phyloP scores from a whole-genome alignment of 2,113 vertebrate genomes.

The Hydrolagus affinis region DNA sequence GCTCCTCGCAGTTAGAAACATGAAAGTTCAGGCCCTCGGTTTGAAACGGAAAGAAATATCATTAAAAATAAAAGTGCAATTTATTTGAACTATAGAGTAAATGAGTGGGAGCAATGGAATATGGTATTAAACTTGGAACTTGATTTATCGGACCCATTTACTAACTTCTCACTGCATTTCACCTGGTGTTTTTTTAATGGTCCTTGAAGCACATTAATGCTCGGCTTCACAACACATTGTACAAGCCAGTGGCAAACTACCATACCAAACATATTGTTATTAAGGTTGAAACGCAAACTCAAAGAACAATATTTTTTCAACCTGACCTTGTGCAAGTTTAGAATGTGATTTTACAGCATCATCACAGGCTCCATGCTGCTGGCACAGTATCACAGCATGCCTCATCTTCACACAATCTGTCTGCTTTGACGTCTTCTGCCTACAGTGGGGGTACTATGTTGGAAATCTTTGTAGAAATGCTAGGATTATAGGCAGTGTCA shows the following conservation, averaged over 20 bases:
- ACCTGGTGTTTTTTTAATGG: neutral
- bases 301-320: too few species aligned
- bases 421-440: neutral
- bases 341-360: too few species aligned
- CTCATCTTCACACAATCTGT: neutral
- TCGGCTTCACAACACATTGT: too few species aligned
- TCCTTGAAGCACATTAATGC: neutral
- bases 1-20: neutral
- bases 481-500: too few species aligned
- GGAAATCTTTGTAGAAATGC: neutral
- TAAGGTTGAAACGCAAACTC: neutral
- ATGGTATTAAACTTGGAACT: neutral
- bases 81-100: neutral
- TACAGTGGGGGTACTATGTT: neutral
- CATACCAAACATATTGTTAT: neutral
- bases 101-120: neutral
- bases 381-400: neutral
- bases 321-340: neutral
- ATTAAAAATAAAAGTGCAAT: neutral
- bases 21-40: too few species aligned
- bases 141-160: neutral
- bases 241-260: neutral
- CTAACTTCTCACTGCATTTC: neutral
- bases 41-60: too few species aligned
- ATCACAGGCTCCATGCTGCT: neutral